Percentiles rank a stretch among this genome's conserved stretches.
Evolutionary conservation across 2,113 vertebrate species (phyloP).

Genomic region (Gobius niger): DNA sequence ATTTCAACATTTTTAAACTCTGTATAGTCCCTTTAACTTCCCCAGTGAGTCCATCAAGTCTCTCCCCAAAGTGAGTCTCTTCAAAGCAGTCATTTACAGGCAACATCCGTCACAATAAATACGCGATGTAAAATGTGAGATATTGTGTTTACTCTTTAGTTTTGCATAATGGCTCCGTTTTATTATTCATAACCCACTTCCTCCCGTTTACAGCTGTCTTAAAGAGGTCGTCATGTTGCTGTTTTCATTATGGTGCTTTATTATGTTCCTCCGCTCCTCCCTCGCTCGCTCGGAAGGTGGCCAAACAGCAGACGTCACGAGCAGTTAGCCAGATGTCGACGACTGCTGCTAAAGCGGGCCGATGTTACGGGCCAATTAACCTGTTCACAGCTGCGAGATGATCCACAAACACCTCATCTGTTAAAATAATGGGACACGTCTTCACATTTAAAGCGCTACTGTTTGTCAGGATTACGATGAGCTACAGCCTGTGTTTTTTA

Average conservation of each 20-base stretch:
- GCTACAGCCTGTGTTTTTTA: too few species aligned
- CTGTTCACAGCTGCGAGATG: background rate
- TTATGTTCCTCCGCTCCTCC: background rate
- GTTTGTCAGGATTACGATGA: too few species aligned
- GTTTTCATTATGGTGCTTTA: background rate
- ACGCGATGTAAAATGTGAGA: background rate
- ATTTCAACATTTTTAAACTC: too few species aligned
- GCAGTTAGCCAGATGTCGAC: background rate
- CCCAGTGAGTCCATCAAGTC: too few species aligned
- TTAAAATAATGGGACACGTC: background rate
- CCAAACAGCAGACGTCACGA: background rate
- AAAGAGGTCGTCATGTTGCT: background rate
- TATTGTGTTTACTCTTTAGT: background rate
- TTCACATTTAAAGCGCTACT: background rate
- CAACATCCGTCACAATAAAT: background rate
- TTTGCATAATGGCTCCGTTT: conserved; percentile 2
- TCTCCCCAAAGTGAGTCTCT: background rate
- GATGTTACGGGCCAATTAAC: background rate
- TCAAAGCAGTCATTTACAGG: background rate
- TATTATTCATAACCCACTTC: conserved; percentile 4
- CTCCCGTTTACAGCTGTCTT: background rate
- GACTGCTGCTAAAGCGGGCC: background rate
- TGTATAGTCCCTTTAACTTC: too few species aligned
- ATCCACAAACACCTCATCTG: background rate
- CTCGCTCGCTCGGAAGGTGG: background rate